Evolutionary conservation across 1,140 invertebrate species (phyloP), one percentile per base, ranked within the genome.

Genomic region (Acromyrmex echinatior): DNA sequence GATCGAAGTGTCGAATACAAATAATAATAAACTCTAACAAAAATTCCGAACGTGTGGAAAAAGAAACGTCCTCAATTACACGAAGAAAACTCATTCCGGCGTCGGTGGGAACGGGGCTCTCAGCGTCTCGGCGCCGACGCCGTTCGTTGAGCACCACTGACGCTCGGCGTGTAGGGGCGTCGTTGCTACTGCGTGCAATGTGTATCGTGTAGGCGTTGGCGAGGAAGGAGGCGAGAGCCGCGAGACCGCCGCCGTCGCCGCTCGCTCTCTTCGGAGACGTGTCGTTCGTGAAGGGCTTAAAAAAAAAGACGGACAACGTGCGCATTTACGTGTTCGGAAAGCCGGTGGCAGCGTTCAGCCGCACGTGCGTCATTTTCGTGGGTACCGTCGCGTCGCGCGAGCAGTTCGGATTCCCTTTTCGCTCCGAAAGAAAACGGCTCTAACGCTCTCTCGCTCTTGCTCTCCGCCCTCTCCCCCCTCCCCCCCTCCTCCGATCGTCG

Each of bases 161-260:
- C 58, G 9, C 71, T 88, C 92, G 89, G 87, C 86, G 91, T 91
- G 92, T 93, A 93, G 91, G 92, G 92, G 92, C 93, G 93, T 93
- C 92, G 92, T 93, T 93, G 89, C 89, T 93, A 87, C 88, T 93
- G 91, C 91, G 92, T 94, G 93, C 89, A 93, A 92, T 94, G 93
- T 94, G 93, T 93, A 94, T 93, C 92, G 93, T 91, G 93, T 94
- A 94, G 93, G 93, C 93, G 93, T 94, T 94, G 93, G 93, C 93
- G 92, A 93, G 92, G 89, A 87, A 81, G 87, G 90, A 91, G 86
- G 87, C 91, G 85, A 90, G 90, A 84, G 80, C 70, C 70, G 80
- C 70, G 80, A 70, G 66, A 84, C 80, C 63, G 78, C 49, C 53
- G 79, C 73, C 53, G 53, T 39, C n/a, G 39, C 68, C 58, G 73